Percentiles rank a stretch among this genome's conserved stretches.
Conservation (phyloP, 2,113 vertebrate species). For the Paratilapia polleni region DNA sequence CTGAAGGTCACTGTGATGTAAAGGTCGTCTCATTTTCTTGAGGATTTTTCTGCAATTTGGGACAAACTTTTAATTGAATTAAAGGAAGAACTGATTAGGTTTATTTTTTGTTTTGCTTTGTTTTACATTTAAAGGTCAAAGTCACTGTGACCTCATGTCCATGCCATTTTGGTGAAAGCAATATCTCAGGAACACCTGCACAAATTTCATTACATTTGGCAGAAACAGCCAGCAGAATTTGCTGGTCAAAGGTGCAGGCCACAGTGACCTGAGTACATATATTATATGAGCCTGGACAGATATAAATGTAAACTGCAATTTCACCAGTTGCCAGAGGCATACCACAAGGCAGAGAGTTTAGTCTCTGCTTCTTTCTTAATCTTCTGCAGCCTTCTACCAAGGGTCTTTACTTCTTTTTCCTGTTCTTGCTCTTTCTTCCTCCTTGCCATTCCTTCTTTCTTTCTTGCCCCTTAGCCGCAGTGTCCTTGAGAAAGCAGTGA, state of each 20-base stretch:
- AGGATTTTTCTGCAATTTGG: background rate
- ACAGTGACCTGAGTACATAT: background rate
- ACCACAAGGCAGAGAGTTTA: slow-evolving; percentile 3
- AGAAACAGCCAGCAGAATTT: background rate
- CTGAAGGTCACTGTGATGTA: background rate
- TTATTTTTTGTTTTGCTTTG: background rate
- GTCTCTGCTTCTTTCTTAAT: background rate
- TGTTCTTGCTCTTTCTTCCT: slow-evolving; percentile 3
- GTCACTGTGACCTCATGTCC: background rate
- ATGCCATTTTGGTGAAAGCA: background rate
- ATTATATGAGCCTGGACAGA: background rate
- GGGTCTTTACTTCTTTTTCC: background rate
- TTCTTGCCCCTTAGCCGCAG: slow-evolving; percentile 71
- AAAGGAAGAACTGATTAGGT: background rate
- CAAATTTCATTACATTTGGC: background rate
- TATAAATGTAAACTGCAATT: background rate
- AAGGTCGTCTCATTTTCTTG: no score
- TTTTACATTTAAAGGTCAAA: background rate
- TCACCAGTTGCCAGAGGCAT: background rate
- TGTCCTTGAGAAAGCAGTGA: slow-evolving; percentile 80
- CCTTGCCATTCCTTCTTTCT: slow-evolving; percentile 46
- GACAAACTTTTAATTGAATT: background rate
- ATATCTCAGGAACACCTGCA: background rate
- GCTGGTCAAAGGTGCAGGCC: background rate
- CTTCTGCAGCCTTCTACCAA: background rate